Evolutionary conservation across 2,797 vertebrate genomes (phyloP).

Genomic region (Spinibarbus caldwelli): DNA sequence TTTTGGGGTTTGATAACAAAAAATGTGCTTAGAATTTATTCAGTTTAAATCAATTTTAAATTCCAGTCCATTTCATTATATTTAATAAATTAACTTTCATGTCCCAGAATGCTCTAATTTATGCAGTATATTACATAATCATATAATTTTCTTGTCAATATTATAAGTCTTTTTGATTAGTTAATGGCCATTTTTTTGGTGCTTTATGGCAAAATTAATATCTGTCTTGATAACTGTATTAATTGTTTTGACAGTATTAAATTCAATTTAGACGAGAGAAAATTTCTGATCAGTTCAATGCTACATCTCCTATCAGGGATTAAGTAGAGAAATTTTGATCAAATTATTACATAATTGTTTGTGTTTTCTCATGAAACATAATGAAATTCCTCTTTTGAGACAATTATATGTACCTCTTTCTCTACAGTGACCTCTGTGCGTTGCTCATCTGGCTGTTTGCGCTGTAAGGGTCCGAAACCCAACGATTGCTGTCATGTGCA

Average conservation of each 20-base stretch:
- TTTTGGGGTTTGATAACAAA: not conserved
- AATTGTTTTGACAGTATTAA: not conserved
- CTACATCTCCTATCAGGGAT: not conserved
- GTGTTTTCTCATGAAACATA: not conserved
- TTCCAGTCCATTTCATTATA: too few species aligned
- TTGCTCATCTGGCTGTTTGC: slow-evolving; percentile 86
- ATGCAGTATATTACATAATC: not conserved
- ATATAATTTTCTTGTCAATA: not conserved
- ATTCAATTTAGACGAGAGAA: not conserved
- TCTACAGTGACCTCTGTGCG: slow-evolving; percentile 82
- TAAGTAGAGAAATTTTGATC: not conserved
- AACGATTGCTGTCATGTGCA: slow-evolving; percentile 93
- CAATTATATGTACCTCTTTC: not conserved
- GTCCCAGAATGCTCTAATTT: not conserved
- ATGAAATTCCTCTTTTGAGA: not conserved
- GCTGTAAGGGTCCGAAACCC: slow-evolving; percentile 87
- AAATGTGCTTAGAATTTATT: not conserved
- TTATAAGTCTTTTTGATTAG: not conserved
- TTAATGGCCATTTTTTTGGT: not conserved
- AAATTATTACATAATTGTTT: not conserved
- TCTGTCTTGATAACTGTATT: not conserved
- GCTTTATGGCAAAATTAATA: not conserved
- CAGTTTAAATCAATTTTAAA: too few species aligned
- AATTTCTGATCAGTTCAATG: not conserved
- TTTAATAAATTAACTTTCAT: too few species aligned